Base-by-base conservation (phyloP, 2,113 vertebrate genomes). In the Rhinoptilus africanus region DNA sequence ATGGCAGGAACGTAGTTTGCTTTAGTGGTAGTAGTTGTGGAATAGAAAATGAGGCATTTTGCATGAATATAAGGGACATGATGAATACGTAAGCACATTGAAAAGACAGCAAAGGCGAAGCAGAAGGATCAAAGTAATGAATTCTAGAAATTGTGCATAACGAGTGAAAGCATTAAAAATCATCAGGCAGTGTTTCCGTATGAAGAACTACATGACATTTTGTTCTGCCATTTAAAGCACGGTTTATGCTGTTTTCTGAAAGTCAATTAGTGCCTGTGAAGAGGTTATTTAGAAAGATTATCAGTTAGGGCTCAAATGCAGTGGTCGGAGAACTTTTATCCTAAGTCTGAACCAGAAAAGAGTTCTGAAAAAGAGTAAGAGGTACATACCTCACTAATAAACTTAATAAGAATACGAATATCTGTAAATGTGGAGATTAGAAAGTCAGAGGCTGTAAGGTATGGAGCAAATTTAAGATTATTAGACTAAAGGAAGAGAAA, bases 51-150 rank as follows among this genome's bases (percentile, higher is more conserved):
- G 8, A 59, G 32, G 3, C 35, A n/a, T 90, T 85, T 74, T 34
- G 37, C 37, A 4, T 54, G 41, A 48, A 12, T 62, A 6, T 37
- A 37, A 76, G 37, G 37, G 43, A 51, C 1, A 2, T 32, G 41
- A 19, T 16, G 27, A 50, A 11, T 77, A 74, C 24, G 41, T 8
- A 45, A 72, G 22, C 7, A 20, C 0, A 0, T 48, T 6, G 41
- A 62, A 66, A 92, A 86, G 47, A 77, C 91, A 63, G 8, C 30
- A 83, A 84, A 73, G 34, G 12, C 3, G 3, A 78, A 82, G 35
- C 50, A 85, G 53, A 90, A 80, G n/a, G 8, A 39, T 74, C 18
- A 20, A 64, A 71, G 9, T 14, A 12, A n/a, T 14, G 12, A 45
- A 34, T 81, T 87, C 30, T 62, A 66, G 39, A 82, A 84, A 62